Evolutionary conservation across 2,888 invertebrate species (phyloP).

Genomic region (Nasonia oneida): DNA sequence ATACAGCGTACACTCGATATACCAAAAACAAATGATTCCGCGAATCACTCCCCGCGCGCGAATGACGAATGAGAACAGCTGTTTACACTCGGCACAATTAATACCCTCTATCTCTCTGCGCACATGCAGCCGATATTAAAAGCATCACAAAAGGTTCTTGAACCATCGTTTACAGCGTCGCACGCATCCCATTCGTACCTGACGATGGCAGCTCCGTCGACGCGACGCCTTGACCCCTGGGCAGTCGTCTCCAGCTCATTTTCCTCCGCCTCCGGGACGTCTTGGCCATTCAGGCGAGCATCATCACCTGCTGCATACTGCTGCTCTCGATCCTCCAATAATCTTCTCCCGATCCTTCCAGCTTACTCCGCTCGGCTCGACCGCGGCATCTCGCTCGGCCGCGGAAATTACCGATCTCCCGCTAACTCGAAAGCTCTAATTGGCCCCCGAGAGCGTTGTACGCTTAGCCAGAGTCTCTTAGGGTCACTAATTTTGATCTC

Average conservation of each 20-base stretch:
- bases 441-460: not conserved
- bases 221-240: conserved; percentile 69
- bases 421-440: conserved; percentile 29
- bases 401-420: conserved; percentile 50
- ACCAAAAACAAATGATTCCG: not conserved
- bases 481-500: not conserved
- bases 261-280: conserved; percentile 52
- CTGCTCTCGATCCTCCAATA: too few relatives aligned
- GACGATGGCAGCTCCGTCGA: conserved; percentile 64
- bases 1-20: too few relatives aligned
- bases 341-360: not conserved
- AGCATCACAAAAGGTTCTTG: not conserved
- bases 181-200: conserved; percentile 63
- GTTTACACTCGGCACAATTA: conserved; percentile 6
- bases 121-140: not conserved
- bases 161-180: not conserved
- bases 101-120: not conserved
- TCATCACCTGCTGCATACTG: not conserved
- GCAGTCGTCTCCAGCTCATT: conserved; percentile 65
- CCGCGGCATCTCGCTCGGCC: not conserved
- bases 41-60: not conserved
- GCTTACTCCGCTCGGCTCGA: not conserved
- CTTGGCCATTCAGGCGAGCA: conserved; percentile 32
- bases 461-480: not conserved
- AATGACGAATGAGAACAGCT: conserved; percentile 18